Conservation (phyloP, 2,888 invertebrate species). For the Galeruca laticollis region DNA sequence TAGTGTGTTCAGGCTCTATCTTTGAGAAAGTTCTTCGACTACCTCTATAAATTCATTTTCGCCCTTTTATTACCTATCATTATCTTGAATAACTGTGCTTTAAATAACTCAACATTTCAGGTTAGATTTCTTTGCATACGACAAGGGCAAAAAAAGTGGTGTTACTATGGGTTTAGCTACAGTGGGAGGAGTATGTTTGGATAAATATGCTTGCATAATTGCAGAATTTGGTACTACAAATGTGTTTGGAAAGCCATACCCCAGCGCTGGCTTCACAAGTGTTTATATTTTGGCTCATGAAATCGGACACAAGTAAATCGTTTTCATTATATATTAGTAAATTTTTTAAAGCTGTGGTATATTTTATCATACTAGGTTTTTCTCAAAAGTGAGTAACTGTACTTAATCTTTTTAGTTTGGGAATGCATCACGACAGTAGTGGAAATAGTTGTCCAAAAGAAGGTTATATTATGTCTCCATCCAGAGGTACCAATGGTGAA, state of each 20-base stretch:
- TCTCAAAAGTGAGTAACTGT: too few species aligned
- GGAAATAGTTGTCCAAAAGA: conserved; percentile 80
- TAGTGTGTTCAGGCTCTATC: too few species aligned
- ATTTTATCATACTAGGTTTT: background rate
- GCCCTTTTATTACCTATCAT: too few species aligned
- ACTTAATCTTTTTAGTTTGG: conserved; percentile 75
- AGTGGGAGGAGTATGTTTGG: conserved; percentile 81
- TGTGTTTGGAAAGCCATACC: conserved; percentile 81
- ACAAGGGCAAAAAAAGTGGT: conserved; percentile 77
- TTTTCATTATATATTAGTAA: conserved; percentile 1
- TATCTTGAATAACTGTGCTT: too few species aligned
- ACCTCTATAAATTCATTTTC: too few species aligned
- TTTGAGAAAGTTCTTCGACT: too few species aligned
- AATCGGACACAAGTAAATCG: conserved; percentile 84
- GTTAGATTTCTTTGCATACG: conserved; percentile 79
- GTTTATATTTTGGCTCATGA: conserved; percentile 87
- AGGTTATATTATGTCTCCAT: conserved; percentile 86
- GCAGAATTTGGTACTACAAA: conserved; percentile 83
- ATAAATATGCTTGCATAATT: conserved; percentile 81
- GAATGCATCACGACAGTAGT: conserved; percentile 84
- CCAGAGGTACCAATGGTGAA: conserved; percentile 82
- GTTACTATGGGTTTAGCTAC: conserved; percentile 87
- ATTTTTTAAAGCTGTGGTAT: too few species aligned
- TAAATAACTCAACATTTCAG: conserved; percentile 61
- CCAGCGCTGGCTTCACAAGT: conserved; percentile 86